Percentiles rank a stretch among this genome's conserved stretches.
Conservation (phyloP, 2,888 invertebrate genomes). For the Andrena bucephala region DNA sequence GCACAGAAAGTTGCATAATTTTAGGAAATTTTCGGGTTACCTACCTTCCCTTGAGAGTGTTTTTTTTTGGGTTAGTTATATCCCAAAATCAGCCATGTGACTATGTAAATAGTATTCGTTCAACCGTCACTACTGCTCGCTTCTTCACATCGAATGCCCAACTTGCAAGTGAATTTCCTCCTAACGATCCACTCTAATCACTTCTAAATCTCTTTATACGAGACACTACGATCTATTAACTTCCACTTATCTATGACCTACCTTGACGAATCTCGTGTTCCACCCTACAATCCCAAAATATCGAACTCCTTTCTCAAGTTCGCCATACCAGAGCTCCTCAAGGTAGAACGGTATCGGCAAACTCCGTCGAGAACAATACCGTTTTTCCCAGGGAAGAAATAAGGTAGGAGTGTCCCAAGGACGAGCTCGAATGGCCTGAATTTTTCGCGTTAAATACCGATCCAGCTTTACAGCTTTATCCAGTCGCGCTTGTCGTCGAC, state of each 20-base stretch:
- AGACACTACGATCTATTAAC: background rate
- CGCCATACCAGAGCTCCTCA: background rate
- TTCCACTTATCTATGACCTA: background rate
- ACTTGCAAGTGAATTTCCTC: too few relatives aligned
- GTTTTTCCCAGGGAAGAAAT: conserved; percentile 40
- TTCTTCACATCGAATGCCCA: too few relatives aligned
- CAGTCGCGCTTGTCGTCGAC: conserved; percentile 6
- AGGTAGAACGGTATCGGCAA: conserved; percentile 4
- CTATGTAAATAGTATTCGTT: too few relatives aligned
- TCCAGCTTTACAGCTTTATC: conserved; percentile 53
- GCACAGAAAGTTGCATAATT: too few relatives aligned
- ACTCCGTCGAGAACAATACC: conserved; percentile 37
- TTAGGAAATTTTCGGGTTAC: too few relatives aligned
- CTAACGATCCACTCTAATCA: too few relatives aligned
- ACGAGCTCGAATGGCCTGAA: conserved; percentile 45
- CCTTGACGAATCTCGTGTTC: background rate
- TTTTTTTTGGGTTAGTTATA: too few relatives aligned
- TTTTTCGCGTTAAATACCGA: conserved; percentile 51
- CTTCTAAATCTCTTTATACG: too few relatives aligned
- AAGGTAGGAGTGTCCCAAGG: conserved; percentile 59
- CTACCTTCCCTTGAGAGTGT: too few relatives aligned
- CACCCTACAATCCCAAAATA: background rate
- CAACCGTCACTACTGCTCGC: too few relatives aligned
- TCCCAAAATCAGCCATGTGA: too few relatives aligned
- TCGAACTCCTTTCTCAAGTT: background rate